phyloP scores from a whole-genome alignment of 1,140 invertebrate species.

The Drosophila leontia region DNA sequence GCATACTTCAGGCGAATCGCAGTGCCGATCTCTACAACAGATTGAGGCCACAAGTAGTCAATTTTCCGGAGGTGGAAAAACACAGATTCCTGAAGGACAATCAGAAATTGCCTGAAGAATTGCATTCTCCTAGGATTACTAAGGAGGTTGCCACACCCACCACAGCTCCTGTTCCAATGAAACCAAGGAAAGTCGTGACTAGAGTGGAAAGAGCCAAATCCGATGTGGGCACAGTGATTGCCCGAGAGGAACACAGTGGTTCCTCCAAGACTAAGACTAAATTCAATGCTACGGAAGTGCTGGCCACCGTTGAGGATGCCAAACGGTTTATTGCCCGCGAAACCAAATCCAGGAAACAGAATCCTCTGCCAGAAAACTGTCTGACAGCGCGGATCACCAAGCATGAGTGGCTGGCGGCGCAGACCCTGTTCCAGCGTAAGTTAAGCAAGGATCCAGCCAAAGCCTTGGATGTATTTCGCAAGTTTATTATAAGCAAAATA shows the following conservation, averaged over 20 bases:
- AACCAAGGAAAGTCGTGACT: conserved; percentile 42
- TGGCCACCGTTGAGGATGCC: conserved; percentile 56
- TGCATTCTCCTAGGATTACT: not conserved
- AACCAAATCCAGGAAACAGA: conserved; percentile 49
- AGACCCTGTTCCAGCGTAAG: conserved; percentile 68
- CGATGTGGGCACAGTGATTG: conserved; percentile 60
- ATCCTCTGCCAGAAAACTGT: conserved; percentile 30
- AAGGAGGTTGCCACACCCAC: not conserved
- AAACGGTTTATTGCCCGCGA: conserved; percentile 68
- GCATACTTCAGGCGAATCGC: conserved; percentile 40
- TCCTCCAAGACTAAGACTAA: not conserved
- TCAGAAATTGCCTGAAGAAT: conserved; percentile 34
- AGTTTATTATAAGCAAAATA: conserved; percentile 78
- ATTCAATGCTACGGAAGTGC: conserved; percentile 23
- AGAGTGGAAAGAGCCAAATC: conserved; percentile 52
- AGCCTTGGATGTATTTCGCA: conserved; percentile 76
- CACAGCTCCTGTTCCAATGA: conserved; percentile 12
- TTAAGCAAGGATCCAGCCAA: conserved; percentile 60
- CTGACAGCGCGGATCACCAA: conserved; percentile 59
- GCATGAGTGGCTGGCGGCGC: conserved; percentile 72
- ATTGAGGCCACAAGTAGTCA: conserved; percentile 25
- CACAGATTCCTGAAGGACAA: conserved; percentile 51
- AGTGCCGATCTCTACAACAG: conserved; percentile 67
- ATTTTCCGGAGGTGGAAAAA: conserved; percentile 58
- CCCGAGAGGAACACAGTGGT: conserved; percentile 7